Evolutionary conservation across 2,797 vertebrate species (phyloP), one percentile per base, ranked within the genome.

Genomic region (Acestrorhynchus altus): DNA sequence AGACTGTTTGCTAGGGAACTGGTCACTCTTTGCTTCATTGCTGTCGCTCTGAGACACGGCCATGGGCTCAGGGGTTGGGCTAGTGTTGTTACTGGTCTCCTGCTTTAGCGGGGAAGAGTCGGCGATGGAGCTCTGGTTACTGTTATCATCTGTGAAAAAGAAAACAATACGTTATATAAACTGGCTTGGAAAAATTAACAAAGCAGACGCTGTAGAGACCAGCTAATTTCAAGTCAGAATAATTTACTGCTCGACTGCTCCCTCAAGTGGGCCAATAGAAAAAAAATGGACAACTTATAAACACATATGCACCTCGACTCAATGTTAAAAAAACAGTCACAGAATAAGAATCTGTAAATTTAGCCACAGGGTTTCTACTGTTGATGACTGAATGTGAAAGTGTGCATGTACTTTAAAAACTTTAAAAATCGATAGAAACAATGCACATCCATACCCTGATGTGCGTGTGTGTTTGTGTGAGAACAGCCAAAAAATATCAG

Each of bases 111-210:
- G 97, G 22, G 98, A 99, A 22, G 96, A 97, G 81, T 99, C 98
- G 4, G 97, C 97, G 84, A 99, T 98, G 85, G 98, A 99, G 88
- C 98, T 99, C 96, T 98, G 97, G 92, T 99, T 99, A 93, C 98
- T 99, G 88, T 98, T 98, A 83, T 99, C 98, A 79, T 99, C 98
- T 99, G 87, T n/a, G 20, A 56, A 60, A 78, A 24, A 46, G n/a
- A 40, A 54, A 11, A 47, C 11, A 11, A 47, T 18, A 22, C 8
- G 9, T 51, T 51, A 3, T 64, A 67, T 24, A 10, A 26, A 66
- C 24, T 20, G 24, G 8, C 5, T n/a, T 10, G 63, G 9, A 44
- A 11, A 61, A 69, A 61, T 4, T 1, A 20, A 22, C 20, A 46
- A 2, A n/a, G 26, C 20, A 57, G n/a, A 59, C 15, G 28, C n/a